Conservation (phyloP, 1,140 invertebrate species). For the Lutraria rhynchaena region DNA sequence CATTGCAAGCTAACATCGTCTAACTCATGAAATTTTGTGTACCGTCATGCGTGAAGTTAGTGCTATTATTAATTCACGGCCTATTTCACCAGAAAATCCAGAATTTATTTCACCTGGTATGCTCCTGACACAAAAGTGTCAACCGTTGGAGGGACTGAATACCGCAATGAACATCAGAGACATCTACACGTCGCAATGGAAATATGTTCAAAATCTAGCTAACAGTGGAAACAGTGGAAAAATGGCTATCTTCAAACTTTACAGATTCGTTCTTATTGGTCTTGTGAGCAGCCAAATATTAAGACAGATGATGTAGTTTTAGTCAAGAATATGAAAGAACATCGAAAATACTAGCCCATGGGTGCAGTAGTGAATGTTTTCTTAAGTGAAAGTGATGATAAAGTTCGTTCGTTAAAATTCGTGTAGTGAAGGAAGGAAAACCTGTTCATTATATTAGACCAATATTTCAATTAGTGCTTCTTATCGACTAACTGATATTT, state of each 20-base stretch:
- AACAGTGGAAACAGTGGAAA: slow-evolving; percentile 7
- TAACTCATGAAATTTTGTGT: slow-evolving; percentile 60
- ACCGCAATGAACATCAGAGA: not conserved
- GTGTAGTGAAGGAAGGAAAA: too few species aligned
- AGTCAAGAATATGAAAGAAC: not conserved
- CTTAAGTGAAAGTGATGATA: too few species aligned
- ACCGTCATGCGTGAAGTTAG: slow-evolving; percentile 59
- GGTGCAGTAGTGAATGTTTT: too few species aligned
- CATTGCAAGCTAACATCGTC: too few species aligned
- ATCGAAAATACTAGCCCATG: too few species aligned
- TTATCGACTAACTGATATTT: too few species aligned
- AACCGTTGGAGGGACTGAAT: not conserved
- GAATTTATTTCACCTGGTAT: not conserved
- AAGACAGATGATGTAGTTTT: not conserved
- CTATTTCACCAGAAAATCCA: not conserved
- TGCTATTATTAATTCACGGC: slow-evolving; percentile 55
- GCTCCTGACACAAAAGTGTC: slow-evolving; percentile 9
- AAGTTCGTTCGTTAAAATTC: too few species aligned
- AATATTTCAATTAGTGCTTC: too few species aligned
- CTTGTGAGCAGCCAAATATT: not conserved
- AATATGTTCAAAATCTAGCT: slow-evolving; percentile 3
- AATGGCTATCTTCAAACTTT: slow-evolving; percentile 25
- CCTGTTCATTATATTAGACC: too few species aligned
- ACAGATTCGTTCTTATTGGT: not conserved
- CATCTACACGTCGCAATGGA: slow-evolving; percentile 24